Evolutionary conservation across 2,113 vertebrate genomes (phyloP).

Genomic region (Mola mola): DNA sequence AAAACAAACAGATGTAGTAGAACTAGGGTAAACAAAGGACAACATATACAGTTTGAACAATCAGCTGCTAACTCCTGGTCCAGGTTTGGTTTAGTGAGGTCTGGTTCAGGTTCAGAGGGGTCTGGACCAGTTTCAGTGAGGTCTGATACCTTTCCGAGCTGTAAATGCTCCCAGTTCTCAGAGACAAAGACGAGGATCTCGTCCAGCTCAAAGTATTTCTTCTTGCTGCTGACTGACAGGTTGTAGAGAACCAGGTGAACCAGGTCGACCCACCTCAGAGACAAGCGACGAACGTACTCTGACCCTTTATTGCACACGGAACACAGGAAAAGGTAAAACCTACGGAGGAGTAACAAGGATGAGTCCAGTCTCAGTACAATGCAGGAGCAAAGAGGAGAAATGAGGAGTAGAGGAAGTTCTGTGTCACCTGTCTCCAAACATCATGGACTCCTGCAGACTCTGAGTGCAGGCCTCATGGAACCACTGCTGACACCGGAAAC

Average conservation of each 20-base stretch:
- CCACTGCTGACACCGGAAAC: slow-evolving; percentile 93
- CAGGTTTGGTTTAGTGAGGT: not conserved
- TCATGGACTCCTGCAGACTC: slow-evolving; percentile 92
- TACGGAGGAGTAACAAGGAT: slow-evolving; percentile 46
- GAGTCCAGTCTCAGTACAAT: not conserved
- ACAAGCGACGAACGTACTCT: slow-evolving; percentile 91
- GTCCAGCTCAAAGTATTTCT: slow-evolving; percentile 97
- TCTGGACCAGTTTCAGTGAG: not conserved
- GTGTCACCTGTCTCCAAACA: slow-evolving; percentile 93
- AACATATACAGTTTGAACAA: not conserved
- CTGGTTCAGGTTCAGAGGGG: not conserved
- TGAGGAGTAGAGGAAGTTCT: not conserved
- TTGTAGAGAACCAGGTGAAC: slow-evolving; percentile 96
- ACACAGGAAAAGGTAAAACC: slow-evolving; percentile 95
- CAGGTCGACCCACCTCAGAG: slow-evolving; percentile 93
- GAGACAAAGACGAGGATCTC: slow-evolving; percentile 93
- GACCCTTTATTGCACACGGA: slow-evolving; percentile 92
- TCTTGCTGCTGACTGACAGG: slow-evolving; percentile 94
- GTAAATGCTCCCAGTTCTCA: slow-evolving; percentile 91
- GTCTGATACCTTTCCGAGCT: slow-evolving; percentile 96
- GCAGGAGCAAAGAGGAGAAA: not conserved
- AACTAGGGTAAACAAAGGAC: not conserved
- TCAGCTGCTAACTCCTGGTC: not conserved
- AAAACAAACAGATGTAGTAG: not conserved
- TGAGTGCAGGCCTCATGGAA: slow-evolving; percentile 98